phyloP scores from a whole-genome alignment of 2,113 vertebrate species.

The Dolichotis patagonum region DNA sequence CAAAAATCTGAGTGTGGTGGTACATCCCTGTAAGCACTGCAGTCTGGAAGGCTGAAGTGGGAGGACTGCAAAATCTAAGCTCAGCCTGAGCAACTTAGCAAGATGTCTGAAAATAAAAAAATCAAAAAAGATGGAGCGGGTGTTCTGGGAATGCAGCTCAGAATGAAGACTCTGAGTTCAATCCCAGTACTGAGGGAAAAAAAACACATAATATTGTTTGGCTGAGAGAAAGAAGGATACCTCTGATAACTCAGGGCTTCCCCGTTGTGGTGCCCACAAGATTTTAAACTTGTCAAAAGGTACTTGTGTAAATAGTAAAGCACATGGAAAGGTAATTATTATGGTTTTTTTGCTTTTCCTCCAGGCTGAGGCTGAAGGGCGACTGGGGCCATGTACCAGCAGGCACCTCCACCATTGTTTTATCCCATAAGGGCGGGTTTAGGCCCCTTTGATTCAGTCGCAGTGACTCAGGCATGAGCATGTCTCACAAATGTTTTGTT shows the following conservation, averaged over 20 bases:
- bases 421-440: not conserved
- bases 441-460: not conserved
- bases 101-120: not conserved
- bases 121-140: not conserved
- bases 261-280: not conserved
- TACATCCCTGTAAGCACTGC: not conserved
- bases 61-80: not conserved
- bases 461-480: not conserved
- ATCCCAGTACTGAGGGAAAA: not conserved
- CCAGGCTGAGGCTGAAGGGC: not conserved
- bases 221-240: not conserved
- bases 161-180: not conserved
- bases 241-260: not conserved
- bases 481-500: slow-evolving; percentile 23
- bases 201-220: not conserved
- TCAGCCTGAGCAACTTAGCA: not conserved
- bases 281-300: not conserved
- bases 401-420: not conserved
- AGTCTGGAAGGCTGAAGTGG: not conserved
- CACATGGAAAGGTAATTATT: not conserved
- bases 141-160: not conserved
- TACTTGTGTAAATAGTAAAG: not conserved
- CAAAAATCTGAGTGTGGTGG: not conserved
- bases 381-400: not conserved
- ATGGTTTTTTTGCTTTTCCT: not conserved